Percentiles rank a stretch among this genome's conserved stretches.
Evolutionary conservation across 2,797 vertebrate species (phyloP).

Genomic region (Sardinella longiceps): DNA sequence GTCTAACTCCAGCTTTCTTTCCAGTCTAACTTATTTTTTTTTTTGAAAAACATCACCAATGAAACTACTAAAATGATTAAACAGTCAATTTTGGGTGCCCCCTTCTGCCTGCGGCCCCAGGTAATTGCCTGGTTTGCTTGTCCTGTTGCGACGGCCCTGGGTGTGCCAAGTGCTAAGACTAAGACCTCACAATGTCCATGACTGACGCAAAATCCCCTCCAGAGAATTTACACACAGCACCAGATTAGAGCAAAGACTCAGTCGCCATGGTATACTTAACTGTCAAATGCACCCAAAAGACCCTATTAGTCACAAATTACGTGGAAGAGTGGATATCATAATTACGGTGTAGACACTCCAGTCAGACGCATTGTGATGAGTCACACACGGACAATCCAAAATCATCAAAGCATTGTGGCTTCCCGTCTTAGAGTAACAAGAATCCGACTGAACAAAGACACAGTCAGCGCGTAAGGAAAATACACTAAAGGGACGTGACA

Average conservation of each 20-base stretch:
- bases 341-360: slow-evolving; percentile 14
- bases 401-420: neutral
- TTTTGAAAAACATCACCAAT: too few species aligned
- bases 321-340: neutral
- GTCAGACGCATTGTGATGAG: neutral
- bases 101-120: too few species aligned
- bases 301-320: slow-evolving; percentile 15
- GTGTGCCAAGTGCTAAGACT: too few species aligned
- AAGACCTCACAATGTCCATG: neutral
- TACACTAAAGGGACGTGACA: neutral
- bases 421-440: neutral
- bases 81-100: too few species aligned
- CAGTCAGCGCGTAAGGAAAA: neutral
- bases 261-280: neutral
- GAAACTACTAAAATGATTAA: too few species aligned
- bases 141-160: too few species aligned
- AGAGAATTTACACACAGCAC: neutral
- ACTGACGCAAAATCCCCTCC: neutral
- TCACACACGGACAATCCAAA: neutral
- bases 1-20: too few species aligned
- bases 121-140: too few species aligned
- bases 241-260: neutral
- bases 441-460: neutral
- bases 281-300: slow-evolving; percentile 15
- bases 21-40: too few species aligned